phyloP scores from a whole-genome alignment of 2,797 vertebrate genomes.

The Rhinella marina region DNA sequence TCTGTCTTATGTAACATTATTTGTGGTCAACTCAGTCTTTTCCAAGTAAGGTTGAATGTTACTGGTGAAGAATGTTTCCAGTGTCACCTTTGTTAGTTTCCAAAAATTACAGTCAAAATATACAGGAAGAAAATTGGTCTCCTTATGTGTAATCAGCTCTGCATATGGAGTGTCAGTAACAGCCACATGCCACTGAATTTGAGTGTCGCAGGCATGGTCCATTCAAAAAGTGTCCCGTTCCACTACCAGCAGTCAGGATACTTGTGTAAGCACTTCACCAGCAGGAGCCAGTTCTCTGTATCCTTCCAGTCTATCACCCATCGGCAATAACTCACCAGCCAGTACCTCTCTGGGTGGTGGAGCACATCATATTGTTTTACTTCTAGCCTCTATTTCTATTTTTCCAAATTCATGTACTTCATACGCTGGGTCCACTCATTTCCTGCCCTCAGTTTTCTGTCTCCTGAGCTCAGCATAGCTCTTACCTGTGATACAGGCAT shows the following conservation, averaged over 20 bases:
- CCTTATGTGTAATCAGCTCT: slow-evolving; percentile 76
- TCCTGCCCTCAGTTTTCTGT: slow-evolving; percentile 70
- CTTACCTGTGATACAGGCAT: slow-evolving; percentile 78
- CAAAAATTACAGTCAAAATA: slow-evolving; percentile 75
- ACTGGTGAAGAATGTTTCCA: slow-evolving; percentile 75
- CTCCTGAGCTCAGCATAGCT: slow-evolving; percentile 68
- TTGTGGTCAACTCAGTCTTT: background rate
- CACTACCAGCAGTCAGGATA: slow-evolving; percentile 78
- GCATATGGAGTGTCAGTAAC: slow-evolving; percentile 70
- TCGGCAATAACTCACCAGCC: slow-evolving; percentile 81
- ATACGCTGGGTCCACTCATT: slow-evolving; percentile 78
- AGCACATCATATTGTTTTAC: slow-evolving; percentile 78
- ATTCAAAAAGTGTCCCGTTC: slow-evolving; percentile 68
- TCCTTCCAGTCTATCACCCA: slow-evolving; percentile 71
- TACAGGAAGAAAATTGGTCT: slow-evolving; percentile 75
- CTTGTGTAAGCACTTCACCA: slow-evolving; percentile 86
- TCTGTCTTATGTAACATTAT: too few relatives aligned
- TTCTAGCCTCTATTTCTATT: slow-evolving; percentile 54
- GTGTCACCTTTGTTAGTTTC: slow-evolving; percentile 71
- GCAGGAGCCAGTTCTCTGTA: slow-evolving; percentile 71
- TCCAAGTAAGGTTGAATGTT: slow-evolving; percentile 24
- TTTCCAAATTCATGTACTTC: slow-evolving; percentile 72
- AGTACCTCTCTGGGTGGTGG: slow-evolving; percentile 72
- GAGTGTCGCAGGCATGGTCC: slow-evolving; percentile 79
- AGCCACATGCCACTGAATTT: slow-evolving; percentile 82